A percentile compares a stretch with the other conserved stretches of the same genome.
Evolutionary conservation across 2,797 vertebrate species (phyloP).

Genomic region (Chaetophractus vellerosus): DNA sequence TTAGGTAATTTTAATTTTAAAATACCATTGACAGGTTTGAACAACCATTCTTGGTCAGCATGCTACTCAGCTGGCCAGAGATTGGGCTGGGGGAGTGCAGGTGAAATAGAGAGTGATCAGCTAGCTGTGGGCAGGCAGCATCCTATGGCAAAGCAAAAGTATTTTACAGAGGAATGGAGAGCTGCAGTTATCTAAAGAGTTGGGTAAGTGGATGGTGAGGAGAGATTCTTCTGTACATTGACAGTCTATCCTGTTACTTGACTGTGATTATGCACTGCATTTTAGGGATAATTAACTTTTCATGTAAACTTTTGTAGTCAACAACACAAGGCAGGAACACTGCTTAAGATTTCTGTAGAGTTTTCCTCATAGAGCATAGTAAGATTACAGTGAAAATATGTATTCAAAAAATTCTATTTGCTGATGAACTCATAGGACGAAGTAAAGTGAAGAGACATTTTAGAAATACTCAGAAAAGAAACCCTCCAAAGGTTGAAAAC

Average conservation of each 20-base stretch:
- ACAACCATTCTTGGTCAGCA: background rate
- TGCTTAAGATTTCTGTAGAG: background rate
- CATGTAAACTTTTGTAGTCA: background rate
- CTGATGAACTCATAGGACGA: slow-evolving; percentile 31
- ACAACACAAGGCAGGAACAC: background rate
- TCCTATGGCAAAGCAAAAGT: background rate
- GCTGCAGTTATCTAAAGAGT: background rate
- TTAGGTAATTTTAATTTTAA: slow-evolving; percentile 11
- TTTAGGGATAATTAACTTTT: slow-evolving; percentile 43
- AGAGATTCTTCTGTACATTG: slow-evolving; percentile 47
- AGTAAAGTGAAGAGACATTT: background rate
- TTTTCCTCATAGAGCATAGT: background rate
- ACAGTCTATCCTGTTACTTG: background rate
- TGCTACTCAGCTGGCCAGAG: background rate
- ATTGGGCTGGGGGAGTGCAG: too few species aligned
- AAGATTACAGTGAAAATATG: slow-evolving; percentile 18
- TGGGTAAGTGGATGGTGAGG: slow-evolving; percentile 16
- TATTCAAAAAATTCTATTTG: slow-evolving; percentile 39
- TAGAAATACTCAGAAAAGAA: background rate
- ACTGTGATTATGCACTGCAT: slow-evolving; percentile 61
- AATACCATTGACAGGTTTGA: background rate
- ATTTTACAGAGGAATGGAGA: background rate
- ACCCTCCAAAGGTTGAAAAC: too few species aligned
- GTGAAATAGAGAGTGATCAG: background rate
- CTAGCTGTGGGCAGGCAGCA: background rate